Evolutionary conservation across 2,888 invertebrate genomes (phyloP).

Genomic region (Aphrophora alni): DNA sequence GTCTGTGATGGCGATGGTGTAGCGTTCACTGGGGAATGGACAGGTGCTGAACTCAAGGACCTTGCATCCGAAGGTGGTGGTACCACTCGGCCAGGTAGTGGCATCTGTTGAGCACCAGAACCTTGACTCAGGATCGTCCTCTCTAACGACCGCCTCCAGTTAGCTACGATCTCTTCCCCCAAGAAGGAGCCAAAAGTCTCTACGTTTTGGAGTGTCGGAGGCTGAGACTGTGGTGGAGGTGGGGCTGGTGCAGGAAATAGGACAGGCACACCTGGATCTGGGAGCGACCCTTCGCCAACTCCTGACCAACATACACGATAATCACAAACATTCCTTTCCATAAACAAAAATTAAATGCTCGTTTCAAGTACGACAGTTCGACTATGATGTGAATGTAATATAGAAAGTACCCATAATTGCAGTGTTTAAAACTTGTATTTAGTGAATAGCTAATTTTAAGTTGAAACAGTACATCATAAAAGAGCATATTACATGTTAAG

Average conservation of each 20-base stretch:
- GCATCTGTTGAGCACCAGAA: conserved; percentile 27
- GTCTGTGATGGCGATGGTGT: conserved; percentile 46
- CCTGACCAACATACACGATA: conserved; percentile 4
- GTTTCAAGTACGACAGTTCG: too few relatives aligned
- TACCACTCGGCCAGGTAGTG: conserved; percentile 47
- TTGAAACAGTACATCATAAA: too few relatives aligned
- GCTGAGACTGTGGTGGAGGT: conserved; percentile 54
- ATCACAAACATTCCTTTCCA: not conserved
- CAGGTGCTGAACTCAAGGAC: not conserved
- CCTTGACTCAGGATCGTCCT: conserved; percentile 55
- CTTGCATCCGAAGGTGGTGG: conserved; percentile 59
- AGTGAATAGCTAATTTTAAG: too few relatives aligned
- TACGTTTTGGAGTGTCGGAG: conserved; percentile 68
- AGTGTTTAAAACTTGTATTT: too few relatives aligned
- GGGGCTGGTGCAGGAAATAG: conserved; percentile 37
- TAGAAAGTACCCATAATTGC: too few relatives aligned
- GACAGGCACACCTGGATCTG: not conserved
- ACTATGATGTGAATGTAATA: too few relatives aligned
- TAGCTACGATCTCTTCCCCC: conserved; percentile 83
- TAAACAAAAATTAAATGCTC: too few relatives aligned
- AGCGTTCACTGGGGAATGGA: conserved; percentile 35
- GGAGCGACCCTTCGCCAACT: not conserved
- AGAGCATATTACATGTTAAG: too few relatives aligned
- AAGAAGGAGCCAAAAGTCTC: conserved; percentile 75
- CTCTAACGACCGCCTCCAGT: conserved; percentile 76